phyloP scores from a whole-genome alignment of 2,888 invertebrate species.

The Dryococelus australis region DNA sequence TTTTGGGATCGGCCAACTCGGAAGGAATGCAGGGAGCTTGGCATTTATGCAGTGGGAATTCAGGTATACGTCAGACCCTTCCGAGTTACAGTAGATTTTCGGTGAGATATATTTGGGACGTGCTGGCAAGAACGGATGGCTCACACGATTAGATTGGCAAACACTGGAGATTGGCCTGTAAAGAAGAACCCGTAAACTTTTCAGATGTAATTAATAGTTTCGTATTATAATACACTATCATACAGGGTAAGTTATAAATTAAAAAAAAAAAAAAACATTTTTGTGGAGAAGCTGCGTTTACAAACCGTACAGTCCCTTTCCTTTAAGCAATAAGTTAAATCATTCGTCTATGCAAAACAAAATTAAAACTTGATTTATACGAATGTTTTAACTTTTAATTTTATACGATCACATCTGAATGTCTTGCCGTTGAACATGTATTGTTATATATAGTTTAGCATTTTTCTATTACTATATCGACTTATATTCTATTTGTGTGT shows the following conservation, averaged over 20 bases:
- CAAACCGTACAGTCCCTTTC: neutral
- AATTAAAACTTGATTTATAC: neutral
- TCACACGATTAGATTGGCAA: neutral
- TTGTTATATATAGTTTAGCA: neutral
- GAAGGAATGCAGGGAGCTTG: too few species aligned
- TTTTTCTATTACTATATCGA: neutral
- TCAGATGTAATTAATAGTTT: neutral
- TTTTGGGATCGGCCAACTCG: too few species aligned
- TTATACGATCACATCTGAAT: neutral
- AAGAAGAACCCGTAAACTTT: neutral
- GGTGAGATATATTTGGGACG: neutral
- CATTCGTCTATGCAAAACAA: neutral
- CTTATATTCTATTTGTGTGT: neutral
- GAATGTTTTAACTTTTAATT: neutral
- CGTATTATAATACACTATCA: neutral
- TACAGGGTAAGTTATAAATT: neutral
- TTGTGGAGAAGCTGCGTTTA: neutral
- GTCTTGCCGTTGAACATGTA: neutral
- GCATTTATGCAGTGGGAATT: too few species aligned
- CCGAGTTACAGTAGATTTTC: neutral
- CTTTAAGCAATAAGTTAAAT: conserved; percentile 1
- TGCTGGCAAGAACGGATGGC: neutral
- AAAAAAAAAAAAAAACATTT: neutral
- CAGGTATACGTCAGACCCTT: neutral
- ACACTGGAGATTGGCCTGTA: neutral